Evolutionary conservation across 2,113 vertebrate species (phyloP), one percentile per base, ranked within the genome.

Genomic region (Phylloscopus whistleri): DNA sequence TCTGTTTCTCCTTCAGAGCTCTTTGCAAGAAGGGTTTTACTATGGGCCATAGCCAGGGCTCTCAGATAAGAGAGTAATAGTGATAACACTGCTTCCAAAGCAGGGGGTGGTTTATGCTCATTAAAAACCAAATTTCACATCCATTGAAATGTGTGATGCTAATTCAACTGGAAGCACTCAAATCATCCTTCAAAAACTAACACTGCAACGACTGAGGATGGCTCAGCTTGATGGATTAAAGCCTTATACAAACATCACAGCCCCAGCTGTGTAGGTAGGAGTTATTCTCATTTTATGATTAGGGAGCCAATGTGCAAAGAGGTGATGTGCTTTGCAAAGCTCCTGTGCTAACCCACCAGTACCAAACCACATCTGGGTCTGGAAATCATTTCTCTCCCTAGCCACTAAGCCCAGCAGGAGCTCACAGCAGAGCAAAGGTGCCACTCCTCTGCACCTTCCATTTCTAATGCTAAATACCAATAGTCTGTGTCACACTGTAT

Each of bases 81-180:
- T 26, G 77, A 33, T 70, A 84, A 77, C 48, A 20, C 4, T 24
- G 18, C 33, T 78, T 63, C 60, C 69, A 60, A 95, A 87, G 74
- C 74, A 77, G 44, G 48, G 16, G 7, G 62, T 49, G n/a, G 22
- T 53, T 93, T 76, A 33, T 53, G 31, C 27, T 80, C 31, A 60
- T 64, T 94, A 76, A 73, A 96, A 72, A 44, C 24, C 37, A 79
- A 35, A 75, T 90, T 90, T 85, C 37, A 23, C 44, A 72, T 73
- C 84, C 49, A 31, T 33, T 85, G 70, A 62, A 88, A 85, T 7
- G 37, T 18, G 52, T 28, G 63, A 76, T 39, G 53, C 14, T 90
- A 85, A 82, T 88, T 94, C 82, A 77, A 18, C 43, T 48, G 51
- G 63, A 93, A 89, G 75, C 58, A 58, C 30, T 72, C 46, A 69